Evolutionary conservation across 1,140 invertebrate genomes (phyloP).

Genomic region (Drosophila eugracilis): DNA sequence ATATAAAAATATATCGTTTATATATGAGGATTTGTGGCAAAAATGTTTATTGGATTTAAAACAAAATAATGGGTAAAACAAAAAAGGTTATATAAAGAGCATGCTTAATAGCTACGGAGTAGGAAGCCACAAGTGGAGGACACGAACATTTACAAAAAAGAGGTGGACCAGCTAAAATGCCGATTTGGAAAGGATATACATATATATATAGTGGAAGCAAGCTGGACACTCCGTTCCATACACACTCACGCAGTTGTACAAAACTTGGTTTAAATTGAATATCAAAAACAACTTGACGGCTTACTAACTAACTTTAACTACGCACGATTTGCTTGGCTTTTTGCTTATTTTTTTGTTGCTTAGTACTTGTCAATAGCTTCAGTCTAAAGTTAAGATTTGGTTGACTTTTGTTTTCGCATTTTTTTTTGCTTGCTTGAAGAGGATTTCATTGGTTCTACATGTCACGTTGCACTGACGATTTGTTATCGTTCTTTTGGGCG

Average conservation of each 20-base stretch:
- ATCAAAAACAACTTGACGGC: conserved; percentile 42
- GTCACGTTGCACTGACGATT: conserved; percentile 4
- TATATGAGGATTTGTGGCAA: conserved; percentile 47
- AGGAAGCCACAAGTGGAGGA: conserved; percentile 56
- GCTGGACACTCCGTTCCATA: conserved; percentile 25
- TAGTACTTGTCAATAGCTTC: conserved; percentile 58
- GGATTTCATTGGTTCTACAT: conserved; percentile 55
- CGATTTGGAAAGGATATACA: conserved; percentile 17
- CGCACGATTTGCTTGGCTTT: conserved; percentile 37
- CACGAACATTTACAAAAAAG: conserved; percentile 22
- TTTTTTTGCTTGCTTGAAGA: conserved; percentile 27
- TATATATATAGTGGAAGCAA: conserved; percentile 22
- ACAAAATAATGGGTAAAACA: conserved; percentile 55
- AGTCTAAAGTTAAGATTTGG: conserved; percentile 76
- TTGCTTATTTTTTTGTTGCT: conserved; percentile 28
- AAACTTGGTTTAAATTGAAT: conserved; percentile 42
- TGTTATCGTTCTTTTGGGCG: conserved; percentile 27
- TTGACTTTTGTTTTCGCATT: conserved; percentile 43
- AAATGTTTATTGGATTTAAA: conserved; percentile 53
- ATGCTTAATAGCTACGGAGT: conserved; percentile 55
- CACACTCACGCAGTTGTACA: conserved; percentile 23
- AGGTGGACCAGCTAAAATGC: conserved; percentile 10
- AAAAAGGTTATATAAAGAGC: conserved; percentile 40
- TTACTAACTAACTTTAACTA: conserved; percentile 67
- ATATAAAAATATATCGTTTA: conserved; percentile 64